These are phyloP conservation scores for Poecile montanus DNA, from an alignment of 2,797 vertebrate species.

Conservation along the genomic window DNA sequence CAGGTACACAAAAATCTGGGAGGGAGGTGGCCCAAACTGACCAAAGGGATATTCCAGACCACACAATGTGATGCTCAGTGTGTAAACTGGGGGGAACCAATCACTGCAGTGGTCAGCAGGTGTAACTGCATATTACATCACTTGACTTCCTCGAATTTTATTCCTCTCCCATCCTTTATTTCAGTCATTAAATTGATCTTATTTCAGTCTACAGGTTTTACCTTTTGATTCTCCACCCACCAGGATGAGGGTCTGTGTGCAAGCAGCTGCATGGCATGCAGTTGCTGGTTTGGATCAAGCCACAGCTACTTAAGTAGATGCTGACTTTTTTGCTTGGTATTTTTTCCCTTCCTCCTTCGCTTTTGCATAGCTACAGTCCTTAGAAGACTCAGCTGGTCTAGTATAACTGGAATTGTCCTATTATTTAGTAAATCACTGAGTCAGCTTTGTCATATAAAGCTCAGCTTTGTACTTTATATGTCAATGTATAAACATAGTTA, in stretches of 20 bases:
- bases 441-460: neutral
- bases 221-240: neutral
- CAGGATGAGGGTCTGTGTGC: neutral
- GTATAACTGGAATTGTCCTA: neutral
- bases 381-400: neutral
- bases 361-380: neutral
- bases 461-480: neutral
- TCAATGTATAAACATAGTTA: constrained; percentile 1
- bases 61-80: neutral
- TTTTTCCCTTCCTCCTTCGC: neutral
- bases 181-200: neutral
- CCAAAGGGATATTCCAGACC: neutral
- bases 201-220: neutral
- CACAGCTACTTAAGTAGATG: neutral
- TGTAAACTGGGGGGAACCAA: neutral
- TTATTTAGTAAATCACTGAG: constrained; percentile 5
- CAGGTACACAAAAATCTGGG: neutral
- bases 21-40: neutral
- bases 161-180: neutral
- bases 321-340: neutral
- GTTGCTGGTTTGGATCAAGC: neutral
- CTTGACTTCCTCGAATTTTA: neutral
- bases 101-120: neutral
- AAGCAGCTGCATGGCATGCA: neutral
- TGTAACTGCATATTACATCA: neutral